phyloP scores from a whole-genome alignment of 2,888 invertebrate genomes.

The Hanleya hanleyi region DNA sequence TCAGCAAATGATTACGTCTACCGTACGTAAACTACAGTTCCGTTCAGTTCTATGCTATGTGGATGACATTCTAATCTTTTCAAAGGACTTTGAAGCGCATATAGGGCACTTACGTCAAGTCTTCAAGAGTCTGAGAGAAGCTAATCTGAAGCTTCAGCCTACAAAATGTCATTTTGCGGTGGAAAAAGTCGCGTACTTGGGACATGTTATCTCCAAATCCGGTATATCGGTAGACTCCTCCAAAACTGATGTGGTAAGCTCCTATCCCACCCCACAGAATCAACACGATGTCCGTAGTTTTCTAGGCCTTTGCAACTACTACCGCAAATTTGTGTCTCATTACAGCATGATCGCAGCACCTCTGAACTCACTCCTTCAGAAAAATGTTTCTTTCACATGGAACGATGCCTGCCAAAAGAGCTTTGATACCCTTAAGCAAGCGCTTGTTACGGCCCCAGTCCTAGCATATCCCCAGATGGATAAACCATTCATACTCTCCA shows the following conservation, averaged over 20 bases:
- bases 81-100: conserved; percentile 11
- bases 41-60: conserved; percentile 20
- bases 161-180: conserved; percentile 25
- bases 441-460: conserved; percentile 8
- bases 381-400: conserved; percentile 48
- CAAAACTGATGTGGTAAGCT: conserved; percentile 13
- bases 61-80: conserved; percentile 26
- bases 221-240: conserved; percentile 15
- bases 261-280: conserved; percentile 18
- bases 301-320: conserved; percentile 47
- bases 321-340: conserved; percentile 38
- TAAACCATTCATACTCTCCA: conserved; percentile 12
- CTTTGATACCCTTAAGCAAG: conserved; percentile 51
- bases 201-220: conserved; percentile 21
- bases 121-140: conserved; percentile 9
- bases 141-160: conserved; percentile 20
- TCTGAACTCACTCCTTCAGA: conserved; percentile 52
- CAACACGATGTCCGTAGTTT: conserved; percentile 9
- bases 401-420: conserved; percentile 43
- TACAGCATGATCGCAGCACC: conserved; percentile 37
- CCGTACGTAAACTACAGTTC: conserved; percentile 21
- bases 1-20: conserved; percentile 12
- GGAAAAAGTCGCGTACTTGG: conserved; percentile 18
- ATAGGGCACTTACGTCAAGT: conserved; percentile 16
- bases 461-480: conserved; percentile 19